Percentiles rank a stretch among this genome's conserved stretches.
Conservation (phyloP, 2,888 invertebrate species). For the Cephus pygmeus region DNA sequence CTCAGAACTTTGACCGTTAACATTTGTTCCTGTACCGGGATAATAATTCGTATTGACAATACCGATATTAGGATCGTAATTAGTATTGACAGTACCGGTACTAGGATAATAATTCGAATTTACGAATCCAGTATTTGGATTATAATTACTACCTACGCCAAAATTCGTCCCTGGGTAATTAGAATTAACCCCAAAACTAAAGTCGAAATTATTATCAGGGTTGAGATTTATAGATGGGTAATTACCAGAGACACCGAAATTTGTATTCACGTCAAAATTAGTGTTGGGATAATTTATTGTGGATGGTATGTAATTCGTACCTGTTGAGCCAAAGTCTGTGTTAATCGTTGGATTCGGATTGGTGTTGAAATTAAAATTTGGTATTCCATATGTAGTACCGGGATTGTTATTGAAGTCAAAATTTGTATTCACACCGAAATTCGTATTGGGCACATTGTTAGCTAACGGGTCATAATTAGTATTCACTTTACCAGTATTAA, state of each 20-base stretch:
- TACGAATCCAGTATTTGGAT: not conserved
- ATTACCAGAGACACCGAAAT: conserved; percentile 4
- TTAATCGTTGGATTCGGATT: not conserved
- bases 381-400: not conserved
- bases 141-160: not conserved
- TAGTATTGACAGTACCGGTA: not conserved
- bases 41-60: conserved; percentile 10
- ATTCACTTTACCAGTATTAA: not conserved
- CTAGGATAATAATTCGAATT: conserved; percentile 7
- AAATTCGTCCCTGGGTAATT: conserved; percentile 9
- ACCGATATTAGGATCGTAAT: not conserved
- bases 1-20: conserved; percentile 8
- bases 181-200: conserved; percentile 11
- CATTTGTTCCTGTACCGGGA: not conserved
- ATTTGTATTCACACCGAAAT: not conserved
- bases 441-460: not conserved
- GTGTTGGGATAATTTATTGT: not conserved
- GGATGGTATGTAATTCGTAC: not conserved
- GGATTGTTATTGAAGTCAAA: conserved; percentile 3
- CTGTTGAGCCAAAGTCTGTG: not conserved
- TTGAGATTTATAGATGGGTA: conserved; percentile 19
- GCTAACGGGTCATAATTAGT: not conserved
- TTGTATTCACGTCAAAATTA: not conserved
- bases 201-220: conserved; percentile 17
- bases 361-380: not conserved